Percentiles rank a stretch among this genome's conserved stretches.
phyloP scores from a whole-genome alignment of 2,113 vertebrate genomes.

The Vicugna pacos region DNA sequence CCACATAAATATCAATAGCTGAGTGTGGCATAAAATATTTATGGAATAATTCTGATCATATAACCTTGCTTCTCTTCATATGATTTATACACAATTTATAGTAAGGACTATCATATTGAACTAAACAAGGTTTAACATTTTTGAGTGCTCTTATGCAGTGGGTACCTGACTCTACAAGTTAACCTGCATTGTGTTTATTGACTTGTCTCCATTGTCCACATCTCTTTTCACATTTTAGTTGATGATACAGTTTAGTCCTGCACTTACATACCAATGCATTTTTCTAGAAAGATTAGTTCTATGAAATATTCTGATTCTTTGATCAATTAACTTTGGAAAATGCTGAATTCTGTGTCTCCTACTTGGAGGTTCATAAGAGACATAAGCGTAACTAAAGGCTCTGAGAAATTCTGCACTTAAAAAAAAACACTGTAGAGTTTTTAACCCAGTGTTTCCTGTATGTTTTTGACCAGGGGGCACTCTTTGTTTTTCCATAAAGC shows the following conservation, averaged over 20 bases:
- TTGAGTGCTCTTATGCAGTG: background rate
- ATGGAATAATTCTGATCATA: slow-evolving; percentile 20
- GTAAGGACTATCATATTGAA: background rate
- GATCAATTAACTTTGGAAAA: background rate
- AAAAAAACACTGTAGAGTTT: background rate
- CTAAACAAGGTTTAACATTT: slow-evolving; percentile 25
- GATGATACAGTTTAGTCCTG: background rate
- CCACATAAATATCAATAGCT: background rate
- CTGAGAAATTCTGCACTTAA: background rate
- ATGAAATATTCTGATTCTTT: slow-evolving; percentile 16
- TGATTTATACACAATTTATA: slow-evolving; percentile 29
- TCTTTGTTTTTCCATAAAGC: background rate
- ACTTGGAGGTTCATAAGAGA: background rate
- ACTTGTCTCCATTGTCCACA: background rate
- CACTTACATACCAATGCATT: background rate
- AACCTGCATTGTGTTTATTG: background rate
- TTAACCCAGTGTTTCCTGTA: background rate
- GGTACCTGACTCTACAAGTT: background rate
- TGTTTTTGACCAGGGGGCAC: background rate
- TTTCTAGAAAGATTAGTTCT: slow-evolving; percentile 11
- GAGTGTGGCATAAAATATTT: slow-evolving; percentile 13
- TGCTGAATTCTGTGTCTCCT: slow-evolving; percentile 1
- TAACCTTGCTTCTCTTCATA: slow-evolving; percentile 1
- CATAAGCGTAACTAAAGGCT: background rate
- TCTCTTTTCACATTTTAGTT: slow-evolving; percentile 24